Percentiles rank a stretch among this genome's conserved stretches.
Evolutionary conservation across 2,113 vertebrate genomes (phyloP).

Genomic region (Hippolais icterina): DNA sequence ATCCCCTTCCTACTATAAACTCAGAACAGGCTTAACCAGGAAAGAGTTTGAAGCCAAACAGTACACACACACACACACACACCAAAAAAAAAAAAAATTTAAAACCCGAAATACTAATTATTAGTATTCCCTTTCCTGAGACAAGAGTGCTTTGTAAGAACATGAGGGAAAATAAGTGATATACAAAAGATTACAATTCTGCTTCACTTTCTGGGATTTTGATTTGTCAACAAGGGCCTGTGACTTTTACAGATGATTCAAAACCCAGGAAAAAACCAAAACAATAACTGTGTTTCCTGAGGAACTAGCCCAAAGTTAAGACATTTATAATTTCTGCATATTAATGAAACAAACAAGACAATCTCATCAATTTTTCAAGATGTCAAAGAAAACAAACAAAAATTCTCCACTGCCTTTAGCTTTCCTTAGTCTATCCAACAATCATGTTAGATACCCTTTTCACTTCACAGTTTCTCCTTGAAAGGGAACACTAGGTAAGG

Average conservation of each 20-base stretch:
- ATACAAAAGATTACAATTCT: not conserved
- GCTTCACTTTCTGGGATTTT: not conserved
- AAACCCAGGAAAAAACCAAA: not conserved
- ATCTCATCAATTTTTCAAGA: not conserved
- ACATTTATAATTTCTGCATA: not conserved
- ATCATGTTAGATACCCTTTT: not conserved
- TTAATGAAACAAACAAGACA: not conserved
- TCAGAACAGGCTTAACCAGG: not conserved
- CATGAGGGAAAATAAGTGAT: not conserved
- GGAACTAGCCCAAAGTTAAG: not conserved
- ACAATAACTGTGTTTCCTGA: not conserved
- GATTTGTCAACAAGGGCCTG: not conserved
- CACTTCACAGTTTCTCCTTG: not conserved
- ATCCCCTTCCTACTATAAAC: not conserved
- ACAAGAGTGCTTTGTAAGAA: not conserved
- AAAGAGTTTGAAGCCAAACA: not conserved
- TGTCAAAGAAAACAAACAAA: not conserved
- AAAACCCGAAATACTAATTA: not conserved
- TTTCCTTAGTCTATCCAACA: not conserved
- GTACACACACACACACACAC: too few species aligned
- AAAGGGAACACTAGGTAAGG: not conserved
- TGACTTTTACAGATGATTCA: slow-evolving; percentile 6
- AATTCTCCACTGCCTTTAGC: not conserved
- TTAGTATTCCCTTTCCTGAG: not conserved
- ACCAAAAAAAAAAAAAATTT: too few species aligned